These are phyloP conservation scores for Pedionomus torquatus DNA, from an alignment of 2,113 vertebrate species.

Conservation along the genomic window DNA sequence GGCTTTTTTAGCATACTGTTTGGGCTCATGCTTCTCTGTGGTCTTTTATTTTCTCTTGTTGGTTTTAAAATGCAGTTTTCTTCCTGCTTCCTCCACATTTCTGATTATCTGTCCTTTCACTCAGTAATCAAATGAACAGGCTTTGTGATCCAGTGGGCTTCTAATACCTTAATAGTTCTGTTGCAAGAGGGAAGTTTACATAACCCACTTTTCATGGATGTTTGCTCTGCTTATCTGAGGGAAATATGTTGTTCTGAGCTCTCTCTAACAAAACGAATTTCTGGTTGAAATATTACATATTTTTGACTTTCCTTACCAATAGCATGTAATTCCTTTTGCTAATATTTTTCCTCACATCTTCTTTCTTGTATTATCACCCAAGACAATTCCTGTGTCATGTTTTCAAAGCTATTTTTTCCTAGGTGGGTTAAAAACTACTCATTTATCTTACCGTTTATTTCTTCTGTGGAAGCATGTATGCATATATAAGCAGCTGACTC, in stretches of 20 bases:
- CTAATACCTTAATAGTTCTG: neutral
- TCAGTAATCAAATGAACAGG: neutral
- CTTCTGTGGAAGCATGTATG: neutral
- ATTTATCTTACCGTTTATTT: neutral
- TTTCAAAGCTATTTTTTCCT: neutral
- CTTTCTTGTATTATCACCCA: neutral
- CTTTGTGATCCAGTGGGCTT: neutral
- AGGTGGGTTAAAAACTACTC: neutral
- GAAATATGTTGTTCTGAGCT: neutral
- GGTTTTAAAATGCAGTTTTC: neutral
- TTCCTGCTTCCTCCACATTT: neutral
- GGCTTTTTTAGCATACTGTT: neutral
- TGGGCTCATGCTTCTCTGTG: neutral
- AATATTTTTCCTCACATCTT: neutral
- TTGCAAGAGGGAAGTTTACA: neutral
- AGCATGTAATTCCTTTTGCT: neutral
- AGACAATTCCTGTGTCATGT: neutral
- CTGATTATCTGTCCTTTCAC: neutral
- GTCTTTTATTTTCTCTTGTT: neutral
- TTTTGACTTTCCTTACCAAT: neutral
- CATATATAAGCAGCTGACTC: neutral
- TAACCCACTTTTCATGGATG: neutral
- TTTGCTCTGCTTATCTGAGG: neutral
- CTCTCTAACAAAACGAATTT: too few relatives aligned
- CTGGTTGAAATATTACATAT: neutral